Conservation (phyloP, 2,888 invertebrate species). For the Hermaeophaga mercurialis region DNA sequence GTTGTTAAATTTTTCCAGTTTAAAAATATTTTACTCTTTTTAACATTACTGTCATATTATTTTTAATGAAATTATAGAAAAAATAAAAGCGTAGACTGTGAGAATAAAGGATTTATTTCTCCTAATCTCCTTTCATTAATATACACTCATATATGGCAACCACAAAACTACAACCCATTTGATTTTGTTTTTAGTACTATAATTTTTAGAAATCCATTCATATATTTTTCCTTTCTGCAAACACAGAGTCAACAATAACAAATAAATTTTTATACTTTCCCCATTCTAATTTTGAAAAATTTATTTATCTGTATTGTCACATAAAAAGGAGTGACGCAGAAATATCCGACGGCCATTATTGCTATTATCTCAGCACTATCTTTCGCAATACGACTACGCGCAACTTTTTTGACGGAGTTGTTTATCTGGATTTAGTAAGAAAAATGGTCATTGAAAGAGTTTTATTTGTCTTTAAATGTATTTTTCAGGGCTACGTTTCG, state of each 20-base stretch:
- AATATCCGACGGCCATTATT: conserved; percentile 19
- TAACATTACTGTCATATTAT: no score
- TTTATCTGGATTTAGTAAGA: conserved; percentile 21
- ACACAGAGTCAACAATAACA: no score
- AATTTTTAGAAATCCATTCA: no score
- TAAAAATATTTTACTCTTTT: no score
- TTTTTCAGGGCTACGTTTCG: conserved; percentile 3
- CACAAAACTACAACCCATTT: no score
- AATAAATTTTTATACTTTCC: neutral
- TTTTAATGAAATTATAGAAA: no score
- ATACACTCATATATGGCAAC: no score
- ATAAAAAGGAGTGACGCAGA: conserved; percentile 9
- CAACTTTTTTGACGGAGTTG: conserved; percentile 10
- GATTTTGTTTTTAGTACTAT: neutral
- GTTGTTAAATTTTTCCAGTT: no score
- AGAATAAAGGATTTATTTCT: no score
- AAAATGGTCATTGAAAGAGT: conserved; percentile 22
- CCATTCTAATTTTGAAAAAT: conserved; percentile 5
- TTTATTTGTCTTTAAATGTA: conserved; percentile 19
- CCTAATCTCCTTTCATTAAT: no score
- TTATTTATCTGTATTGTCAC: neutral
- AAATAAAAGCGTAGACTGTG: no score
- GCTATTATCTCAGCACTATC: conserved; percentile 22
- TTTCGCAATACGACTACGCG: conserved; percentile 11
- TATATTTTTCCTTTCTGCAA: no score